Base-by-base conservation (phyloP, 2,797 vertebrate species). In the Iguana delicatissima region DNA sequence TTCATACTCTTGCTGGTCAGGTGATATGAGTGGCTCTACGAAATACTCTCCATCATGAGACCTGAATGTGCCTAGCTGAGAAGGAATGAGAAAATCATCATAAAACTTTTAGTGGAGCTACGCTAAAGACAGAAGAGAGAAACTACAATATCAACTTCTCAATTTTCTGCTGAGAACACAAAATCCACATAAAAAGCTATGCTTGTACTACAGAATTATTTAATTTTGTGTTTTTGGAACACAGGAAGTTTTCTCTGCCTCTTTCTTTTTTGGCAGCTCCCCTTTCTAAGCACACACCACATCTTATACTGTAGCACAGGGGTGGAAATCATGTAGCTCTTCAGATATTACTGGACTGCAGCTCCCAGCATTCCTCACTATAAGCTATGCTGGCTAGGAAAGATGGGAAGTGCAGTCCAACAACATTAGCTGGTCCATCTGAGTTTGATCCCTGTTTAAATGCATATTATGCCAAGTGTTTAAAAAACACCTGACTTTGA, bases 11-110 rank as follows among this genome's bases (percentile, higher is more conserved):
- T 98, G 97, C 73, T 98, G 98, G 95, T 98, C 97, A 32, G 98
- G 95, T 0, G 97, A 98, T 79, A 99, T 97, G 85, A 99, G 97
- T 3, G 99, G 99, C 94, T 99, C 99, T 96, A 99, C 98, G 91
- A 99, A 99, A 97, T 98, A 99, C 93, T 99, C 99, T 96, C 98
- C 99, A 92, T 99, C 98, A 1, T 98, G 98, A 97, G 99, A 99
- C 97, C 98, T 98, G 97, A 99, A 99, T 8, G 98, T 99, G 96
- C 99, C 99, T 95, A 99, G 97, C 99, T 99, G 96, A 93, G 91
- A 96, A 95, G 57, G 89, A 95, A 94, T 95, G 89, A 97, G 57
- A 95, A 18, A 79, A 79, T 92, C 10, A 74, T 80, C n/a, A 32
- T 94, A 91, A 95, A 83, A 84, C 83, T 88, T 83, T 4, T 1